These are phyloP conservation scores for Platichthys flesus DNA, from an alignment of 2,113 vertebrate genomes.

Conservation along the genomic window DNA sequence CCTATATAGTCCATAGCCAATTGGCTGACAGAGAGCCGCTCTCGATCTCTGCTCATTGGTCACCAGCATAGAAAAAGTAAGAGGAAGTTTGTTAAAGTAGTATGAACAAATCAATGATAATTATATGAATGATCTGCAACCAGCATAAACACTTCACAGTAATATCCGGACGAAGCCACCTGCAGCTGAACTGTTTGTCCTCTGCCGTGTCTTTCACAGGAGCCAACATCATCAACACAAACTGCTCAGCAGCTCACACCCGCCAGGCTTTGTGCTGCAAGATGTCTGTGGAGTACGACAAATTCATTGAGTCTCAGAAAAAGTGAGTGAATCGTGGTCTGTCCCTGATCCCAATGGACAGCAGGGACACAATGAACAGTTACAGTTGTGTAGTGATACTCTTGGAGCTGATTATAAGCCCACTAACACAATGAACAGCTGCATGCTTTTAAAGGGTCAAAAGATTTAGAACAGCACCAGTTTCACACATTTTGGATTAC, in stretches of 20 bases:
- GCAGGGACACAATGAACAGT: no score
- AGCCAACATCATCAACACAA: conserved; percentile 92
- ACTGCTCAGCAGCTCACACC: conserved; percentile 94
- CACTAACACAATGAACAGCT: no score
- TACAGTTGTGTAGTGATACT: no score
- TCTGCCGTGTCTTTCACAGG: conserved; percentile 73
- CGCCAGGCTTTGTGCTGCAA: conserved; percentile 98
- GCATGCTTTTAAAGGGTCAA: no score
- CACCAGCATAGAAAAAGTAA: background rate
- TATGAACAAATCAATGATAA: background rate
- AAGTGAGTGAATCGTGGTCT: conserved; percentile 83
- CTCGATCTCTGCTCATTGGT: background rate
- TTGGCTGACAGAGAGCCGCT: no score
- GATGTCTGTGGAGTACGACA: conserved; percentile 99
- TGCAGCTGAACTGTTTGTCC: background rate
- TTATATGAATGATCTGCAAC: background rate
- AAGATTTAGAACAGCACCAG: no score
- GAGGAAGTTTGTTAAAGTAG: background rate
- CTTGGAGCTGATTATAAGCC: no score
- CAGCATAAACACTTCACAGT: background rate
- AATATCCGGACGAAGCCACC: no score
- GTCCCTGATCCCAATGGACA: background rate
- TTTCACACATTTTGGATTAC: no score
- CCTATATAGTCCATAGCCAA: no score
- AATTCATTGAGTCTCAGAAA: conserved; percentile 94